phyloP scores from a whole-genome alignment of 2,113 vertebrate genomes.

The Calidris pugnax region DNA sequence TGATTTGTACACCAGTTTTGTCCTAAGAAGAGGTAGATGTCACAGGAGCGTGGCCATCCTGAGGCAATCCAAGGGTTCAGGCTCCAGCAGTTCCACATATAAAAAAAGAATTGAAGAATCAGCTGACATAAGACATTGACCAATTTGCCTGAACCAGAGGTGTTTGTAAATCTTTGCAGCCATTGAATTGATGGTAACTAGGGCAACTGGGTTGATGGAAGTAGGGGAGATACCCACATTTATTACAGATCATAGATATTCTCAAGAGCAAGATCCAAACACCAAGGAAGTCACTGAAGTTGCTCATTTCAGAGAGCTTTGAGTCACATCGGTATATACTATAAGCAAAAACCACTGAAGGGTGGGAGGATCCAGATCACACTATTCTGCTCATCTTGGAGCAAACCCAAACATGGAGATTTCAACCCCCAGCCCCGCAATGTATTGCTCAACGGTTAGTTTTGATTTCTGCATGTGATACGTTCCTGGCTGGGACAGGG shows the following conservation, averaged over 20 bases:
- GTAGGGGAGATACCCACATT: background rate
- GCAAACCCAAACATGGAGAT: background rate
- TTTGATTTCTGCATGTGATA: constrained; percentile 51
- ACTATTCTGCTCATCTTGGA: constrained; percentile 2
- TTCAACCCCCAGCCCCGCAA: background rate
- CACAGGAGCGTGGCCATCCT: rapidly evolving
- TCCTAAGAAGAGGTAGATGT: background rate
- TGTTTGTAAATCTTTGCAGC: background rate
- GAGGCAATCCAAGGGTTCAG: background rate
- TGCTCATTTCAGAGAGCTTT: background rate
- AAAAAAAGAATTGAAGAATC: background rate
- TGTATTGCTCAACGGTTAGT: background rate
- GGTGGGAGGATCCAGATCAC: background rate
- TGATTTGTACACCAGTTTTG: background rate
- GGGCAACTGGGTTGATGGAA: background rate
- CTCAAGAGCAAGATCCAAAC: background rate
- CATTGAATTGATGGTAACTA: background rate
- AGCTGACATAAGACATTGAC: background rate
- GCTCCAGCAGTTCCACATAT: background rate
- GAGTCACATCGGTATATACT: background rate
- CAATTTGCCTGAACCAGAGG: background rate
- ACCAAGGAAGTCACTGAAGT: background rate
- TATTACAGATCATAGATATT: background rate
- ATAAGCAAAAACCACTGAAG: background rate
- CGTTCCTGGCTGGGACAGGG: constrained; percentile 34